A percentile compares a stretch with the other conserved stretches of the same genome.
Evolutionary conservation across 2,797 vertebrate genomes (phyloP).

Genomic region (Acanthurus lineatus): DNA sequence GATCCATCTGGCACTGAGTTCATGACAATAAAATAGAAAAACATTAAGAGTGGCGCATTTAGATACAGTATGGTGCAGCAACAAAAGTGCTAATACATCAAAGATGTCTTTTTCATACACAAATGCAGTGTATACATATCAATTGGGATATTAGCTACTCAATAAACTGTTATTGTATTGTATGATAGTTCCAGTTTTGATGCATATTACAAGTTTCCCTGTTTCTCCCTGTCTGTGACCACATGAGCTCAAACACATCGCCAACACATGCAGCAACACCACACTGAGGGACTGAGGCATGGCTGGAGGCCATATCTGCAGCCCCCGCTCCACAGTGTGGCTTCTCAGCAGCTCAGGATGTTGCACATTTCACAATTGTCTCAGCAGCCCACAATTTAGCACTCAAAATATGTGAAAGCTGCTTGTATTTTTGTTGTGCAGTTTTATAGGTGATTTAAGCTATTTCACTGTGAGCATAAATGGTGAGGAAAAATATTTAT

Average conservation of each 20-base stretch:
- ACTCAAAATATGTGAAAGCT: conserved; percentile 19
- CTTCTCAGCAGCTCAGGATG: conserved; percentile 23
- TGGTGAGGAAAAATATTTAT: conserved; percentile 2
- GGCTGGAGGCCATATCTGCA: conserved; percentile 33
- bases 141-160: neutral
- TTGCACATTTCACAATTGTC: conserved; percentile 24
- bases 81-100: neutral
- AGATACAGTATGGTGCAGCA: neutral
- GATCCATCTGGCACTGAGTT: neutral
- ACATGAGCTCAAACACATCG: conserved; percentile 33
- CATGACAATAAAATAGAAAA: neutral
- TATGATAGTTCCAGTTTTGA: neutral
- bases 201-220: neutral
- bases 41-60: neutral
- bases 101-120: neutral
- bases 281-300: conserved; percentile 7
- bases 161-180: neutral
- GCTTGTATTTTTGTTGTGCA: conserved; percentile 1
- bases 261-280: conserved; percentile 9
- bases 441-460: conserved; percentile 7
- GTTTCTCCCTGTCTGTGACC: conserved; percentile 11
- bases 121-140: neutral
- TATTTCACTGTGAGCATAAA: neutral
- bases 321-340: conserved; percentile 34
- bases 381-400: conserved; percentile 34